These are phyloP conservation scores for Holotrichia oblita DNA, from an alignment of 1,140 invertebrate species.

Conservation along the genomic window DNA sequence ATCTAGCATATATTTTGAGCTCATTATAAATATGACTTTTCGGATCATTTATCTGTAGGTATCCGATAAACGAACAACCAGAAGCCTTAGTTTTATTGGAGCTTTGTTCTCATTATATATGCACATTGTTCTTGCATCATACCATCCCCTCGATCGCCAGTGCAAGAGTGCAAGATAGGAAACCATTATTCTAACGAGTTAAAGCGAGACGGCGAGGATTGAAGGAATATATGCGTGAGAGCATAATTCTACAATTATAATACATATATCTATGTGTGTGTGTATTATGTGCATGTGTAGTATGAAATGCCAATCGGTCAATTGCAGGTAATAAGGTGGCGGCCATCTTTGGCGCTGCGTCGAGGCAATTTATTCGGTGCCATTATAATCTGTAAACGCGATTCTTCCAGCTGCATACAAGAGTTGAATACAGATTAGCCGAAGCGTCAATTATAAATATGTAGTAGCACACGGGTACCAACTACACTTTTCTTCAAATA, in stretches of 20 bases:
- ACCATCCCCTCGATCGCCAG: background rate
- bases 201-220: background rate
- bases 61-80: no score
- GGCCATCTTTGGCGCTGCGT: background rate
- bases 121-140: slow-evolving; percentile 3
- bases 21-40: no score
- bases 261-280: background rate
- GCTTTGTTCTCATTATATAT: background rate
- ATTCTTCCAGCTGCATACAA: slow-evolving; percentile 2
- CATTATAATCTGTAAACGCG: slow-evolving; percentile 18
- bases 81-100: background rate
- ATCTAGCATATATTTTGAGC: no score
- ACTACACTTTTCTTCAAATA: background rate
- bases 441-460: slow-evolving; percentile 18
- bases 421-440: slow-evolving; percentile 7
- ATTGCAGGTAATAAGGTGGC: slow-evolving; percentile 15
- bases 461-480: slow-evolving; percentile 3
- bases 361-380: slow-evolving; percentile 16
- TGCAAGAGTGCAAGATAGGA: background rate
- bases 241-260: slow-evolving; percentile 18
- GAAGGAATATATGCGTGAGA: background rate
- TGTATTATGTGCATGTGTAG: background rate
- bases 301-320: slow-evolving; percentile 16
- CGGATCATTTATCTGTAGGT: no score
- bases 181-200: background rate